Evolutionary conservation across 2,113 vertebrate genomes (phyloP).

Genomic region (Astur gentilis): DNA sequence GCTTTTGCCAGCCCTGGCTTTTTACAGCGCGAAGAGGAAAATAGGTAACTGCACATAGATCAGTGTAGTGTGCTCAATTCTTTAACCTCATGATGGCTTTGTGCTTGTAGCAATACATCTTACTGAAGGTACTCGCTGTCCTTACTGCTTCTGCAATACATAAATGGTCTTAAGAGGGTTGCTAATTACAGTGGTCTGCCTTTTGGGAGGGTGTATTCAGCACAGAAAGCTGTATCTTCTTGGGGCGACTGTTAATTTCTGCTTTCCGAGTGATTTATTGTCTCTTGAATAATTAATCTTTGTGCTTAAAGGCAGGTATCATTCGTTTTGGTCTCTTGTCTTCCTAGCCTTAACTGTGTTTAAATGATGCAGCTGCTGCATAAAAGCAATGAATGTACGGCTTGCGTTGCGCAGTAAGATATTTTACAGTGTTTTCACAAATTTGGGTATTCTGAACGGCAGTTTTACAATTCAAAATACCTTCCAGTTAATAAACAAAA

Average conservation of each 20-base stretch:
- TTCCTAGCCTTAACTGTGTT: neutral
- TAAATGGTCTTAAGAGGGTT: neutral
- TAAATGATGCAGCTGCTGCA: neutral
- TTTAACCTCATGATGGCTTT: neutral
- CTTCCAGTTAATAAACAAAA: constrained; percentile 20
- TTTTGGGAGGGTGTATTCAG: neutral
- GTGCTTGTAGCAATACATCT: neutral
- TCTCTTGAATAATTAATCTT: neutral
- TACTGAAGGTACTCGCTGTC: neutral
- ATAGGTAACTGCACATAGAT: neutral
- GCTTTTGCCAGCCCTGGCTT: neutral
- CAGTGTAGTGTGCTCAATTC: neutral
- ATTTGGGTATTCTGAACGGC: neutral
- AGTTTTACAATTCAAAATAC: neutral
- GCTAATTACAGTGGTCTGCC: neutral
- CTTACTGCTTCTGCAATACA: neutral
- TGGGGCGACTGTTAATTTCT: neutral
- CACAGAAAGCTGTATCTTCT: neutral
- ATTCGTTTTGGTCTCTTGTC: neutral
- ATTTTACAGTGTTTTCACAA: neutral
- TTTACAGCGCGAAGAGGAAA: neutral
- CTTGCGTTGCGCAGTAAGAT: neutral
- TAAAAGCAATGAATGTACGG: neutral
- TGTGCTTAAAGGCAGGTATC: neutral
- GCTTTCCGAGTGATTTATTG: neutral